These are phyloP conservation scores for Plectropomus leopardus DNA, from an alignment of 2,113 vertebrate species.

Conservation along the genomic window DNA sequence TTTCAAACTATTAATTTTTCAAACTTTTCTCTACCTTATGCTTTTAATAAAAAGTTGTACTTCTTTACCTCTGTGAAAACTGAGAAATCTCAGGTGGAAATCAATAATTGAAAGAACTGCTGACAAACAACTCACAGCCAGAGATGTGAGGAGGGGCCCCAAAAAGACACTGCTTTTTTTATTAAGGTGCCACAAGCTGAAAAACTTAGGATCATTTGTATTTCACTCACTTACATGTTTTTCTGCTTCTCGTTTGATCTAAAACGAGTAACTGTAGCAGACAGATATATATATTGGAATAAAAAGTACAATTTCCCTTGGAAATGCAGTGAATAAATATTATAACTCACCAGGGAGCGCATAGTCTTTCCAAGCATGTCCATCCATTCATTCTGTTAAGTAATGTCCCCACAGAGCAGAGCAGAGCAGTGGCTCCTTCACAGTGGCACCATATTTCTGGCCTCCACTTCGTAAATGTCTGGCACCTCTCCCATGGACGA, in stretches of 20 bases:
- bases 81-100: background rate
- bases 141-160: background rate
- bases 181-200: too few relatives aligned
- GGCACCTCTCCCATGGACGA: constrained; percentile 82
- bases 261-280: background rate
- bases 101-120: too few relatives aligned
- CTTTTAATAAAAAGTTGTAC: too few relatives aligned
- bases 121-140: background rate
- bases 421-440: constrained; percentile 34
- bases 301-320: background rate
- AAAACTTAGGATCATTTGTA: background rate
- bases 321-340: background rate
- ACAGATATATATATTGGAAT: background rate
- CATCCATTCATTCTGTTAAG: background rate
- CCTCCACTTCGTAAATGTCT: constrained; percentile 80
- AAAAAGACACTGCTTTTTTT: background rate
- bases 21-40: too few relatives aligned
- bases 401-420: background rate
- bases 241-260: background rate
- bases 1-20: too few relatives aligned
- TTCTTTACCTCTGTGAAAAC: too few relatives aligned
- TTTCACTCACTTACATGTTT: background rate
- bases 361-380: background rate
- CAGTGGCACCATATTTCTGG: constrained; percentile 74
- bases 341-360: background rate